Percentiles rank a stretch among this genome's conserved stretches.
Evolutionary conservation across 2,888 invertebrate genomes (phyloP).

Genomic region (Linnaemya tessellans): DNA sequence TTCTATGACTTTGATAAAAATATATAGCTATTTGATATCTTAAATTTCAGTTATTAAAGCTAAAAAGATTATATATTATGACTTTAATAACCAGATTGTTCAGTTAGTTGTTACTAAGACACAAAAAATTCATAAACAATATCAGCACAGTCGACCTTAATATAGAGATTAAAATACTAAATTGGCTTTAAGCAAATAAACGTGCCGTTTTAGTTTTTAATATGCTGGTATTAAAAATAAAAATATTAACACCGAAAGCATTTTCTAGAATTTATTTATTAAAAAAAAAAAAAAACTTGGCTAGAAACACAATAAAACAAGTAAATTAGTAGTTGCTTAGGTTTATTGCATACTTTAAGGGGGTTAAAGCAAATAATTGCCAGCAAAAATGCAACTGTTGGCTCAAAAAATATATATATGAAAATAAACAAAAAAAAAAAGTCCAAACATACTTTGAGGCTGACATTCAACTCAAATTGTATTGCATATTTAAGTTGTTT

Average conservation of each 20-base stretch:
- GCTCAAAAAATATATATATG: background rate
- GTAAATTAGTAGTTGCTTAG: slow-evolving; percentile 41
- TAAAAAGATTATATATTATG: no score
- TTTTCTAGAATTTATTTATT: slow-evolving; percentile 3
- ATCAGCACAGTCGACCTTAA: background rate
- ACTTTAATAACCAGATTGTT: no score
- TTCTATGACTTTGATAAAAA: no score
- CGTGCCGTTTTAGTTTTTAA: slow-evolving; percentile 16
- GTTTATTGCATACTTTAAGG: slow-evolving; percentile 48
- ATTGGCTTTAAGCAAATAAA: slow-evolving; percentile 37
- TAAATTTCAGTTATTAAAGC: no score
- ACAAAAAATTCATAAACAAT: background rate
- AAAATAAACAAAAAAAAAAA: slow-evolving; percentile 27
- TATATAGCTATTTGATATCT: no score
- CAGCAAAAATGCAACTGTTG: slow-evolving; percentile 22
- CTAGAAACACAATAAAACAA: background rate
- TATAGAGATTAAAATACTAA: background rate
- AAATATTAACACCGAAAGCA: slow-evolving; percentile 4
- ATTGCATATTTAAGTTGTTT: slow-evolving; percentile 7
- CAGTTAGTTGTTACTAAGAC: no score
- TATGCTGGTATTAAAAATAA: slow-evolving; percentile 50
- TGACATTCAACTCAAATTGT: slow-evolving; percentile 41
- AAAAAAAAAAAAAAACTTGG: slow-evolving; percentile 8
- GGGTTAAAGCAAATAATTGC: slow-evolving; percentile 29
- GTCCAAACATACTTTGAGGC: slow-evolving; percentile 41